Base-by-base conservation (phyloP, 2,113 vertebrate species). In the Tamias sibiricus region DNA sequence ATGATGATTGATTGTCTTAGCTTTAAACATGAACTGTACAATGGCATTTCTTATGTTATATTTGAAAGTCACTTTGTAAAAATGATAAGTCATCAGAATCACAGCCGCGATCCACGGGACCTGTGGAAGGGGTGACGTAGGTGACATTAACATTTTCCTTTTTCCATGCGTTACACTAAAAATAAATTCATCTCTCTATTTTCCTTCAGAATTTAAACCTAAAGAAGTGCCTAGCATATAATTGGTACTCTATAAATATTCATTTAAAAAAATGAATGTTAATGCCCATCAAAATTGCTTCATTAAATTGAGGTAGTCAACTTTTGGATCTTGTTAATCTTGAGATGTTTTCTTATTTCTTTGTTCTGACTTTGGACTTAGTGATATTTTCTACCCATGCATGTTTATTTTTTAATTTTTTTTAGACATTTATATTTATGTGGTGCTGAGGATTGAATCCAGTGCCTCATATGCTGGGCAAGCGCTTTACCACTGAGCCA, bases 331-430 rank as follows among this genome's bases (percentile, higher is more conserved):
- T 87, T 86, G 8, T 72, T 92, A 79, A 91, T 59, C 59, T 90
- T 85, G 30, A 84, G 12, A 11, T 89, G 42, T 80, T 82, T 95
- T 94, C 64, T 44, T 91, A 30, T 92, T 87, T 94, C 71, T 94
- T 95, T 96, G 28, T 71, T 6, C 52, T 91, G 44, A 81, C 54
- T 97, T 84, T 94, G 49, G 6, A 71, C 35, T 86, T 80, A n/a
- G 17, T 90, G 32, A 12, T 83, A 35, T 75, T 94, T 86, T 92
- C 52, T 82, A 62, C 24, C 22, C 8, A 62, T 62, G 22, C 8
- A 62, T 62, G 59, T 62, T 62, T 59, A 59, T 59, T 59, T 66
- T n/a, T n/a, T n/a, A n/a, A n/a, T n/a, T n/a, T n/a, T n/a, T 64
- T 64, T 49, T 49, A 49, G 13, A 49, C 47, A 49, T 49, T 64